Base-by-base conservation (phyloP, 2,888 invertebrate species). In the Allolobophora icterica region DNA sequence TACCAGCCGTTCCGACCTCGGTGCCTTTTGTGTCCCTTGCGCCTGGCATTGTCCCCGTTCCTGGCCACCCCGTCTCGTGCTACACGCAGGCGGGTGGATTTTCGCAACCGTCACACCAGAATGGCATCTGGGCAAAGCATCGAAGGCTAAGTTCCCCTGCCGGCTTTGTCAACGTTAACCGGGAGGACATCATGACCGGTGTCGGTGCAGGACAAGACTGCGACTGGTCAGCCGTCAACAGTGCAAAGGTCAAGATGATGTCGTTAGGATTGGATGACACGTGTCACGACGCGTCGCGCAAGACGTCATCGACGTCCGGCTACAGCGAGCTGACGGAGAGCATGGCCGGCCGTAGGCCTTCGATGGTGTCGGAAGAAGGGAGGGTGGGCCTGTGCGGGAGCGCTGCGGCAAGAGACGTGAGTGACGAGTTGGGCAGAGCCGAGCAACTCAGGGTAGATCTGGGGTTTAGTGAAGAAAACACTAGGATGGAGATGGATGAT, bases 291-390 rank as follows among this genome's bases (percentile, higher is more conserved):
- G 83, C 34, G 40, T 90, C 90, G 90, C 83, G 90, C 0, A 90
- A 84, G 38, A 90, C 90, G 19, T 90, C 90, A 11, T 35, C 90
- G 38, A 90, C 90, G 24, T 90, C 90, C 30, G 90, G 90, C 5
- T 90, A 38, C 45, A 90, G 90, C 84, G 90, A 90, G 84, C 15
- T 90, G 87, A 84, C 90, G n/a, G 90, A 90, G 21, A 38, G 84
- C 90, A n/a, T n/a, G 38, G 33, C 58, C 13, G n/a, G 58, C n/a
- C 38, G 84, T 33, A 84, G 83, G n/a, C 84, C 40, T 38, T 90
- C 90, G 8, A 30, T n/a, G 35, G 84, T 33, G 33, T 90, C 84
- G 24, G 84, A 45, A 11, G 87, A 84, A 5, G 90, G 40, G 21
- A 30, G 84, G 42, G 24, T 30, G 35, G 24, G 90, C 6, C 35